Base-by-base conservation (phyloP, 2,113 vertebrate species). In the Echinops telfairi region DNA sequence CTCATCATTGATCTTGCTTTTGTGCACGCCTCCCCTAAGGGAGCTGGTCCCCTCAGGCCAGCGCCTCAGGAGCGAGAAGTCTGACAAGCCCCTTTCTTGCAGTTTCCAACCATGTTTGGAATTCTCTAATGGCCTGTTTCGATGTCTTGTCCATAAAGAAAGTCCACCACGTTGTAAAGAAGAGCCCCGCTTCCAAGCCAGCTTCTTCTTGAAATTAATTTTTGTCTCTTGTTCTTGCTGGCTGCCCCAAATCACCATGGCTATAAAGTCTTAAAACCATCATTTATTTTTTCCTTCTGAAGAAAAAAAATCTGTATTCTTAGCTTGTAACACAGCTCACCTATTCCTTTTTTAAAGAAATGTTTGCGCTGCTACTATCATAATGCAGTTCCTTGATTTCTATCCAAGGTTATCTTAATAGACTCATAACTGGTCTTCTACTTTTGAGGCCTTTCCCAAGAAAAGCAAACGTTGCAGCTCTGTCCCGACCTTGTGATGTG, bases 381-480 rank as follows among this genome's bases (percentile, higher is more conserved):
- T 64, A 43, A 6, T 58, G 38, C 19, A 36, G 29, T 71, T 83
- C 36, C 85, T 86, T 87, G 81, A 47, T 96, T 94, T 92, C 73
- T 90, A 38, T 68, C 38, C 25, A 83, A 81, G 40, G 11, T 89
- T 91, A 78, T 94, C 85, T 94, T 92, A 80, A 47, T 60, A 38
- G 47, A 53, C 17, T 38, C 40, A 33, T 92, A 53, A 66, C 38
- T 57, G 25, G 11, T 40, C 29, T n/a, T 96, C 33, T 20, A 83
- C 5, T 92, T 94, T 93, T 83, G 71, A 92, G n/a, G 6, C 19
- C 87, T 93, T 89, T 17, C 14, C 88, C 38, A 92, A 86, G 75
- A 92, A 90, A 93, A 91, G 66, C 66, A 78, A 78, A 58, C 27
- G 68, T 86, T 60, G 40, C 78, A 92, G 14, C 22, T 11, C 17